Evolutionary conservation across 2,888 invertebrate species (phyloP), one percentile per base, ranked within the genome.

Genomic region (Entomobrya proxima): DNA sequence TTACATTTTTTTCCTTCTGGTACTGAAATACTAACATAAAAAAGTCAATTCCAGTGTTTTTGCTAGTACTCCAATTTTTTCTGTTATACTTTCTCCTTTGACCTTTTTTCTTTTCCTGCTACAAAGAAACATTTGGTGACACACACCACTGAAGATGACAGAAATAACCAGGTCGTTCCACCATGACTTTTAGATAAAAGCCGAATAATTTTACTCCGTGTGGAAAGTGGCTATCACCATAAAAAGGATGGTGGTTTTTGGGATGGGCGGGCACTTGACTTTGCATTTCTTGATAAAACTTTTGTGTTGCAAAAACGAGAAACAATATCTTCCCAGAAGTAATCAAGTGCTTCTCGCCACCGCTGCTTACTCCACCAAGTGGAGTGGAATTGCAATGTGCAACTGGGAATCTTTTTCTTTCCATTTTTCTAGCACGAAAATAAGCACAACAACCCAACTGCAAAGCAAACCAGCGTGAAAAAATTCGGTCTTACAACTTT

Each of bases 151-250:
- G n/a, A 24, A 47, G 27, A 72, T 69, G 44, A 35, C 18, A 6
- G 37, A 55, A 37, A 50, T 35, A 67, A 50, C 50, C 64, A 52
- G 79, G 79, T 79, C 79, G 79, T 79, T 79, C 61, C 61, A 67
- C 61, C 37, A 24, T 50, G 50, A 79, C 79, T 67, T 30, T 30
- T 32, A 11, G 40, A 37, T 37, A 67, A 64, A 24, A 55, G 11
- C 55, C n/a, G n/a, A n/a, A n/a, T n/a, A n/a, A n/a, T n/a, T n/a
- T n/a, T n/a, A n/a, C n/a, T n/a, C n/a, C n/a, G n/a, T n/a, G n/a
- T n/a, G n/a, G n/a, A n/a, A n/a, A n/a, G n/a, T n/a, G n/a, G n/a
- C n/a, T n/a, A n/a, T n/a, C n/a, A n/a, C n/a, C n/a, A n/a, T n/a
- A n/a, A n/a, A n/a, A n/a, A n/a, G n/a, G n/a, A n/a, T n/a, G n/a